phyloP scores from a whole-genome alignment of 2,888 invertebrate genomes.

The Onthophagus sagittarius region DNA sequence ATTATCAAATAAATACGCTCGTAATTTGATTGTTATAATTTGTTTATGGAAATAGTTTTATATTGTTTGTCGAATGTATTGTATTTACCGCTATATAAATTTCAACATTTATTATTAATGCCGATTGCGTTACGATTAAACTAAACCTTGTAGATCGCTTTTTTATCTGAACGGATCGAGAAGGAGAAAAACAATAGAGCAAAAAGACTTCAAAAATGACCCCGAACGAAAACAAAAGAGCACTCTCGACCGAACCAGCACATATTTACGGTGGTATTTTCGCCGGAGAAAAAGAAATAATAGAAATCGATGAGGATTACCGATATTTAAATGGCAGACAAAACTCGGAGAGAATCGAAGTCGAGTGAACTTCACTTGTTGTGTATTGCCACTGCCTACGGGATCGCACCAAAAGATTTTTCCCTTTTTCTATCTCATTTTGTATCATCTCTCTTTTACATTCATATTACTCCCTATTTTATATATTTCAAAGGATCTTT shows the following conservation, averaged over 20 bases:
- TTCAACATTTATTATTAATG: no score
- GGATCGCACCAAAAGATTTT: background rate
- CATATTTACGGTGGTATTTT: background rate
- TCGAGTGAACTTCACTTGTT: conserved; percentile 43
- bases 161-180: background rate
- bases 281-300: conserved; percentile 26
- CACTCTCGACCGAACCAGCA: background rate
- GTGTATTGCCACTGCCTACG: conserved; percentile 39
- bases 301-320: conserved; percentile 42
- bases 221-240: background rate
- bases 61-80: background rate
- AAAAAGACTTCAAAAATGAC: background rate
- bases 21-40: background rate
- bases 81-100: no score
- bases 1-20: background rate
- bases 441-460: conserved; percentile 20
- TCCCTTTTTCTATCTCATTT: conserved; percentile 14
- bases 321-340: conserved; percentile 39
- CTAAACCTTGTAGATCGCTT: background rate
- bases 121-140: no score
- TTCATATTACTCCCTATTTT: background rate
- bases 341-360: conserved; percentile 36
- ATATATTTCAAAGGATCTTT: background rate
- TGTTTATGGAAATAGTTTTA: background rate
- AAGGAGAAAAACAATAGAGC: background rate